phyloP scores from a whole-genome alignment of 2,113 vertebrate genomes.

The Chloropsis cyanopogon region DNA sequence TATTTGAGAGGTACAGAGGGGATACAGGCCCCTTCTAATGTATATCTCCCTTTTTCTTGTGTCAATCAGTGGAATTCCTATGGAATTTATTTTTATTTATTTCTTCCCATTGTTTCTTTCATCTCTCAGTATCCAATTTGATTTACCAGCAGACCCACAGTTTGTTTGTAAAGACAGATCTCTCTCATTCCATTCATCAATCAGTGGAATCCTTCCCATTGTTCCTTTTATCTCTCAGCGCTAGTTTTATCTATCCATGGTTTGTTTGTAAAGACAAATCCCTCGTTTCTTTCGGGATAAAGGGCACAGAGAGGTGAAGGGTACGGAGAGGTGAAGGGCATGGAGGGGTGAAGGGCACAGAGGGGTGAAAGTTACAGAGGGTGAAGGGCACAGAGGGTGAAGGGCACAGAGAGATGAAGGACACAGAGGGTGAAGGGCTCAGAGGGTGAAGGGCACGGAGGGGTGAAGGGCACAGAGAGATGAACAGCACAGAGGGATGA shows the following conservation, averaged over 20 bases:
- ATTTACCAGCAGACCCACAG: neutral
- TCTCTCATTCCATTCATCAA: neutral
- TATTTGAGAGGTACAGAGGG: neutral
- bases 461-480: no score
- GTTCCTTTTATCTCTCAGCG: neutral
- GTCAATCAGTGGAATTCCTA: neutral
- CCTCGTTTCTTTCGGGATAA: neutral
- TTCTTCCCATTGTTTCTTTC: neutral
- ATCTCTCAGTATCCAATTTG: neutral
- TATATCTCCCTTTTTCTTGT: neutral
- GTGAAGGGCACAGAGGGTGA: neutral
- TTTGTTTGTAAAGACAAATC: neutral
- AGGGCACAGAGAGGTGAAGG: neutral
- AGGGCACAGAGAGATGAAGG: neutral
- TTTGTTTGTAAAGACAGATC: neutral
- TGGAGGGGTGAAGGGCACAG: neutral
- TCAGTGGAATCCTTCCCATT: neutral
- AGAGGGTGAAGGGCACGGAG: neutral
- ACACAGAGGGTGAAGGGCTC: no score
- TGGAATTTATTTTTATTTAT: neutral
- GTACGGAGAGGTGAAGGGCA: no score
- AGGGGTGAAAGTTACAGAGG: rapidly evolving
- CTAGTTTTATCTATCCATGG: neutral
- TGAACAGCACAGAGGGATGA: neutral
- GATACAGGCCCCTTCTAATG: neutral